These are phyloP conservation scores for Cryptotis parvus DNA, from an alignment of 2,113 vertebrate genomes.

Conservation along the genomic window DNA sequence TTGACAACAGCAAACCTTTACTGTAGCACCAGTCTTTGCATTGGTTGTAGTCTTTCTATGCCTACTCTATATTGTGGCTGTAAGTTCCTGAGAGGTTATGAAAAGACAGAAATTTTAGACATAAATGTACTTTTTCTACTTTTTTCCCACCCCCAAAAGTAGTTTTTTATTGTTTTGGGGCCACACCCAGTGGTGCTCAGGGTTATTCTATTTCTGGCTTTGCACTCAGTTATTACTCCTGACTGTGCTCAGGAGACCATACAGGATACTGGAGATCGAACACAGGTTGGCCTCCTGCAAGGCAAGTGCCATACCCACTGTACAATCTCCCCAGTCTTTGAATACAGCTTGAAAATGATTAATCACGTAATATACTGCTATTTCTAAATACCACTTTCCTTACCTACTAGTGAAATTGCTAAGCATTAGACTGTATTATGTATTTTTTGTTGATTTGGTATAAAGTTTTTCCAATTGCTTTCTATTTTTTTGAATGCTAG, in stretches of 20 bases:
- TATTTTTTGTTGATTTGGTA: slow-evolving; percentile 87
- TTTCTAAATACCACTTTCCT: slow-evolving; percentile 89
- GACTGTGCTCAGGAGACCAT: too few relatives aligned
- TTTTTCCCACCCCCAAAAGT: too few relatives aligned
- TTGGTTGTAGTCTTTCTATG: neutral
- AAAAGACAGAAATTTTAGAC: neutral
- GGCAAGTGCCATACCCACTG: too few relatives aligned
- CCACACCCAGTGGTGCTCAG: too few relatives aligned
- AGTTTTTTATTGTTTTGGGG: too few relatives aligned
- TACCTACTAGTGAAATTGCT: slow-evolving; percentile 86
- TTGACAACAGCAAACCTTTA: slow-evolving; percentile 32
- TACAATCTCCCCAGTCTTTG: too few relatives aligned
- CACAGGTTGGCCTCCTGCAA: too few relatives aligned
- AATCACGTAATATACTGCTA: slow-evolving; percentile 83
- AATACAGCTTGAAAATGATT: slow-evolving; percentile 44
- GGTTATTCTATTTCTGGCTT: too few relatives aligned
- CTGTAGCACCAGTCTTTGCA: neutral
- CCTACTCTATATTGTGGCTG: neutral
- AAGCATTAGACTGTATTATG: slow-evolving; percentile 87
- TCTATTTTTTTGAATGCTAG: slow-evolving; percentile 90
- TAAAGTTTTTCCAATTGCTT: slow-evolving; percentile 86
- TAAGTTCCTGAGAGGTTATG: neutral
- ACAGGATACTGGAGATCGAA: too few relatives aligned
- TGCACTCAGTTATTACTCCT: too few relatives aligned
- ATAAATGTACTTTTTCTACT: neutral